Conservation (phyloP, 2,113 vertebrate species). For the Zootoca vivipara region DNA sequence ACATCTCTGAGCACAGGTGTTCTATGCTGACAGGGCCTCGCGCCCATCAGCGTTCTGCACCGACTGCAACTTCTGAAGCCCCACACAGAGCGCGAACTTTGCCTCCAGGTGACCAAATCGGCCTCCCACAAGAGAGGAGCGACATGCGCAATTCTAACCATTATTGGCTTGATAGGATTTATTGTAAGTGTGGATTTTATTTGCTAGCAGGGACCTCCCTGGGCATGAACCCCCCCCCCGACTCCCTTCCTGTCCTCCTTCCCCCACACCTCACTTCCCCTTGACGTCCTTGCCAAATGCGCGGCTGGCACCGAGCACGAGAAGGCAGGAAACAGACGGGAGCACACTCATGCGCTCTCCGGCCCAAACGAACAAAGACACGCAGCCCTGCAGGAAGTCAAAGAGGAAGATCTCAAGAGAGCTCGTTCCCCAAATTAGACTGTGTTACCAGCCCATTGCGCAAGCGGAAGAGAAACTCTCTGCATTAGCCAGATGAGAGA, state of each 20-base stretch:
- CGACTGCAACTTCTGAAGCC: no score
- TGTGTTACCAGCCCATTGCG: not conserved
- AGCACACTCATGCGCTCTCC: not conserved
- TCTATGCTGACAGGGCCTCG: no score
- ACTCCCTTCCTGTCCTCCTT: no score
- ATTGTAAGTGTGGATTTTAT: not conserved
- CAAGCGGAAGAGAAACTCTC: not conserved
- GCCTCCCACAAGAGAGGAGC: not conserved
- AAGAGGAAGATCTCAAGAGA: not conserved
- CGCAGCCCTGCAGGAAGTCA: conserved; percentile 21
- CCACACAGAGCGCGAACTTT: no score
- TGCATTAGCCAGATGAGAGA: not conserved
- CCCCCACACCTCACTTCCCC: not conserved
- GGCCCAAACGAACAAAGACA: not conserved
- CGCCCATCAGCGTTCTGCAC: no score
- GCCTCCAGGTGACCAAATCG: no score
- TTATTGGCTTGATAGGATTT: not conserved
- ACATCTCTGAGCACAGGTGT: no score
- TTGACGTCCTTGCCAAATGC: not conserved
- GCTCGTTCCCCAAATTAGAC: not conserved
- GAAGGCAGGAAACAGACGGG: conserved; percentile 23
- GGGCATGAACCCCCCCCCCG: not conserved
- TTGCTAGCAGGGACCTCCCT: not conserved
- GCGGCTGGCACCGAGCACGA: not conserved
- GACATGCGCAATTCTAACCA: no score